These are phyloP conservation scores for Anadara kagoshimensis DNA, from an alignment of 1,140 invertebrate genomes.

Conservation along the genomic window DNA sequence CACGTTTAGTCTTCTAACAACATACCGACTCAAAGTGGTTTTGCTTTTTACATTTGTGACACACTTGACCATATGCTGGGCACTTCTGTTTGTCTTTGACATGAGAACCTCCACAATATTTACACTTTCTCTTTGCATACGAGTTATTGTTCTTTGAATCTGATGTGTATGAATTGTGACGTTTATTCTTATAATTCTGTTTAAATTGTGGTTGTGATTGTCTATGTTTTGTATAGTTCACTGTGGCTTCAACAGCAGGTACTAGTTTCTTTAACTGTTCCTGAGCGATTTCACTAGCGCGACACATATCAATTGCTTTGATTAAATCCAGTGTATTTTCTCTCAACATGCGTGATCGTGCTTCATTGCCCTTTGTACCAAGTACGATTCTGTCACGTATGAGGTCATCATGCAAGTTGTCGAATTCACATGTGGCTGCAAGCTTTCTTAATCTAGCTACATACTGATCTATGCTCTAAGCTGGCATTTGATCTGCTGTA, in stretches of 20 bases:
- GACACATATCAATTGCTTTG: slow-evolving; percentile 20
- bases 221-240: neutral
- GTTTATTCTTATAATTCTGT: too few relatives aligned
- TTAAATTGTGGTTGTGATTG: neutral
- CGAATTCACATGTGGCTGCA: slow-evolving; percentile 32
- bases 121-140: neutral
- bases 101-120: slow-evolving; percentile 3
- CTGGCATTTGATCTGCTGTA: slow-evolving; percentile 13
- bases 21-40: slow-evolving; percentile 6
- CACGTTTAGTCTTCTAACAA: neutral
- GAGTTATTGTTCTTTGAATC: too few relatives aligned
- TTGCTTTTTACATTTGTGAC: slow-evolving; percentile 1
- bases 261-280: slow-evolving; percentile 10
- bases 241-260: neutral
- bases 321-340: slow-evolving; percentile 19
- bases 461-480: slow-evolving; percentile 1
- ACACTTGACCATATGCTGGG: slow-evolving; percentile 11
- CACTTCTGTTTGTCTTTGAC: slow-evolving; percentile 1
- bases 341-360: slow-evolving; percentile 11
- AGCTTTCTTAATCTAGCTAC: slow-evolving; percentile 11
- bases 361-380: slow-evolving; percentile 9
- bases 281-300: slow-evolving; percentile 12
- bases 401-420: slow-evolving; percentile 12
- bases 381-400: slow-evolving; percentile 28
- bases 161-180: too few relatives aligned